phyloP scores from a whole-genome alignment of 2,113 vertebrate species.

The Vombatus ursinus region DNA sequence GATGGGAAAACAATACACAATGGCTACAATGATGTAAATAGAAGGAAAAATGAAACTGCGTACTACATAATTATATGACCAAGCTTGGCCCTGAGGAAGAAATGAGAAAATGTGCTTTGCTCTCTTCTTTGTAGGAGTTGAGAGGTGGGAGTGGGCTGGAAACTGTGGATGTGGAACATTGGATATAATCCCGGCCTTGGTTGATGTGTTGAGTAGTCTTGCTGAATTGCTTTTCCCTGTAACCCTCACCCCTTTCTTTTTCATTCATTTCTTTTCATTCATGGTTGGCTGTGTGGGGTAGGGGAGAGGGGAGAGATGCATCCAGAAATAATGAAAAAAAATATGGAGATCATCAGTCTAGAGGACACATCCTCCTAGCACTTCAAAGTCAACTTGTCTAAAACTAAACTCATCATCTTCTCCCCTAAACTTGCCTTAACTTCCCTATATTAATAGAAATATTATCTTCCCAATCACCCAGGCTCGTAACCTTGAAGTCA shows the following conservation, averaged over 20 bases:
- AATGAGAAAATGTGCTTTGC: not conserved
- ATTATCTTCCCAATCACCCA: no score
- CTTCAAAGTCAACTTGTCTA: no score
- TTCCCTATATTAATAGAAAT: no score
- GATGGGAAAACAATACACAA: not conserved
- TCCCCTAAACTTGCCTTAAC: no score
- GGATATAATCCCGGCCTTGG: not conserved
- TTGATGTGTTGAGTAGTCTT: not conserved
- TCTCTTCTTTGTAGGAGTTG: not conserved
- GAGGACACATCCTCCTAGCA: no score
- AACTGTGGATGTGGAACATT: not conserved
- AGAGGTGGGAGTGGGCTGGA: not conserved
- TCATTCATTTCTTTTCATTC: not conserved
- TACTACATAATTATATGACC: not conserved
- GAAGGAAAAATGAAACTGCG: not conserved
- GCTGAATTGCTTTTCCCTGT: not conserved
- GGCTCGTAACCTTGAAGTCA: no score
- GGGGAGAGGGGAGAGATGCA: not conserved
- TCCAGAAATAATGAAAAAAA: not conserved
- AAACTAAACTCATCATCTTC: no score
- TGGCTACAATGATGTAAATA: not conserved
- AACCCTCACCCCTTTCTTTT: not conserved
- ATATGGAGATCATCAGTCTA: no score
- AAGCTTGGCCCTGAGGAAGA: not conserved
- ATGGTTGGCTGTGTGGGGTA: not conserved